These are phyloP conservation scores for Oligia latruncula DNA, from an alignment of 2,888 invertebrate species.

Conservation along the genomic window DNA sequence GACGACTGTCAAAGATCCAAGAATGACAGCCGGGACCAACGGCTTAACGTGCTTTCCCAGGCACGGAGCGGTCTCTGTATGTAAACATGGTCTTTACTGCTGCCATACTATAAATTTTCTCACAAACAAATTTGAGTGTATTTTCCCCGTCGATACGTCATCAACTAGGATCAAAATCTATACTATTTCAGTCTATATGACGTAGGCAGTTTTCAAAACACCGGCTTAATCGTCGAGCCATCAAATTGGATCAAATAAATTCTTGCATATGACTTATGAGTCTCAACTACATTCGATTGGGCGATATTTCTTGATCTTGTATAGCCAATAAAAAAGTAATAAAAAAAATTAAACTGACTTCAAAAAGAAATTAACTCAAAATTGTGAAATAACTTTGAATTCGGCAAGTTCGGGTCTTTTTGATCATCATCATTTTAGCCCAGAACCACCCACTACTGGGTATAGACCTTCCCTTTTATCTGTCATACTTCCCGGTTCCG, in stretches of 20 bases:
- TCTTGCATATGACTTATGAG: background rate
- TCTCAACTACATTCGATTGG: background rate
- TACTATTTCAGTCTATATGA: conserved; percentile 29
- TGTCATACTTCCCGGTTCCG: no score
- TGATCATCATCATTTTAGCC: no score
- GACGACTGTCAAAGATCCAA: no score
- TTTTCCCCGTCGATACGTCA: background rate
- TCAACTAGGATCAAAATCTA: conserved; percentile 1
- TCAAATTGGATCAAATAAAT: conserved; percentile 14
- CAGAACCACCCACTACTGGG: no score
- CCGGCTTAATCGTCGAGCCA: background rate
- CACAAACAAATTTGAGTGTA: background rate
- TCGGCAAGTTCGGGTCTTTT: no score
- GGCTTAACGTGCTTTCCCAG: no score
- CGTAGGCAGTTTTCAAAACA: conserved; percentile 28
- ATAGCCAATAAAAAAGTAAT: background rate
- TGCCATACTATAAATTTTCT: background rate
- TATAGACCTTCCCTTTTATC: no score
- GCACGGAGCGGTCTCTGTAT: no score
- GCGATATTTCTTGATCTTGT: background rate
- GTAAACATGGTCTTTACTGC: background rate
- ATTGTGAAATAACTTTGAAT: no score
- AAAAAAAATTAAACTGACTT: no score
- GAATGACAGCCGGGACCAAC: no score
- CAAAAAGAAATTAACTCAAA: no score